These are phyloP conservation scores for Coregonus suidteri DNA, from an alignment of 2,797 vertebrate species.

Conservation along the genomic window DNA sequence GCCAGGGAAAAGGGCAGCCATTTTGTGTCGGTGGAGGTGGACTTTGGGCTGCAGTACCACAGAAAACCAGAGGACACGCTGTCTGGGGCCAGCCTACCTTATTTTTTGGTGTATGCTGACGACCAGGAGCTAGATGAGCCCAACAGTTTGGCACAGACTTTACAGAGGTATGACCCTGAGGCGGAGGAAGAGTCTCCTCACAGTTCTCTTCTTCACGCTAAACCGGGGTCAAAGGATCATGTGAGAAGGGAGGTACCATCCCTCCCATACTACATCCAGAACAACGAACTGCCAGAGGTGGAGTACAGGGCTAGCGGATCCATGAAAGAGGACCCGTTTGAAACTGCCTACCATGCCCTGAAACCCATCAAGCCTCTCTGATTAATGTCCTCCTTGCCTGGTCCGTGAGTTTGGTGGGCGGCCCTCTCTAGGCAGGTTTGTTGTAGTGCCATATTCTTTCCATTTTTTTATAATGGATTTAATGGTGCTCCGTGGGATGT, in stretches of 20 bases:
- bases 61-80: constrained; percentile 57
- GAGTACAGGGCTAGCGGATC: constrained; percentile 81
- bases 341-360: constrained; percentile 79
- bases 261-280: constrained; percentile 73
- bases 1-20: constrained; percentile 76
- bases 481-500: too few relatives aligned
- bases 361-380: constrained; percentile 71
- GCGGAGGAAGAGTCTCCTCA: constrained; percentile 51
- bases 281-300: constrained; percentile 79
- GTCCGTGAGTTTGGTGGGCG: too few relatives aligned
- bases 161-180: constrained; percentile 91
- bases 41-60: constrained; percentile 71
- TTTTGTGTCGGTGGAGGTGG: constrained; percentile 80
- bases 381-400: too few relatives aligned
- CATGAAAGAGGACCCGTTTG: constrained; percentile 82
- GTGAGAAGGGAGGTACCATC: constrained; percentile 66
- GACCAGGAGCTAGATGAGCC: constrained; percentile 88
- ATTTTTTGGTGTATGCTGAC: constrained; percentile 88
- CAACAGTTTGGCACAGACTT: constrained; percentile 88
- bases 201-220: constrained; percentile 24
- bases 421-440: too few relatives aligned
- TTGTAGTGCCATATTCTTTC: too few relatives aligned
- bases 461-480: too few relatives aligned
- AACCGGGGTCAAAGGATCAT: constrained; percentile 60
- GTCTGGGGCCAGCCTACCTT: constrained; percentile 71